Evolutionary conservation across 2,797 vertebrate species (phyloP), one percentile per base, ranked within the genome.

Genomic region (Taeniopygia guttata): DNA sequence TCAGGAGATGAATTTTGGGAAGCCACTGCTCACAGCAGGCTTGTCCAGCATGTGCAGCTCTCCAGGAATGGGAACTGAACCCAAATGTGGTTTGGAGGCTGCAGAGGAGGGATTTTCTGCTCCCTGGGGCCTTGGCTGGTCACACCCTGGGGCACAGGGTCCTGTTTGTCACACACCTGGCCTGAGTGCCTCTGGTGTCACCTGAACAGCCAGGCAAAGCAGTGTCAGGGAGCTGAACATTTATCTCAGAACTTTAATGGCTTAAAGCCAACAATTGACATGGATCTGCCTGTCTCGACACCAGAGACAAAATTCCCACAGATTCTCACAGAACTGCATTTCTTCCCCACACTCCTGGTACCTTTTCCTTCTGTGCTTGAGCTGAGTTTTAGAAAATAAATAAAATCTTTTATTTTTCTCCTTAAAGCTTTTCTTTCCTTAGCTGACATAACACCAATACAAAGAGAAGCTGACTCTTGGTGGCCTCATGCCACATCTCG

Each of bases 81-180:
- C 32, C 20, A 6, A 4, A 7, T 0, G 1, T 8, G 18, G 8
- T 56, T 34, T 46, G 18, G 52, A n/a, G 73, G 25, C 51, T n/a
- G 38, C n/a, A 62, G 32, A 48, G 23, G 1, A 7, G 45, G 52
- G 10, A 27, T 59, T 51, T 16, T 8, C 26, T 66, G 21, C 36
- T 43, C 56, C 48, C 23, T 10, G 75, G 34, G 63, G 30, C 42
- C 66, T 12, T 10, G 49, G 49, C 68, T 56, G 45, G 16, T 18
- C 51, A 13, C 43, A 13, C 2, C 26, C 5, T 0, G 22, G 15
- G 43, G 40, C 42, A 10, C 10, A 26, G n/a, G 34, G 4, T 25
- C 7, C 21, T 12, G 58, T 49, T 17, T 21, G 36, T 63, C 66
- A 11, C 2, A 0, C 34, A 2, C 2, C 0, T 0, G 25, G 19